Evolutionary conservation across 2,888 invertebrate species (phyloP).

Genomic region (Laspeyria flexula): DNA sequence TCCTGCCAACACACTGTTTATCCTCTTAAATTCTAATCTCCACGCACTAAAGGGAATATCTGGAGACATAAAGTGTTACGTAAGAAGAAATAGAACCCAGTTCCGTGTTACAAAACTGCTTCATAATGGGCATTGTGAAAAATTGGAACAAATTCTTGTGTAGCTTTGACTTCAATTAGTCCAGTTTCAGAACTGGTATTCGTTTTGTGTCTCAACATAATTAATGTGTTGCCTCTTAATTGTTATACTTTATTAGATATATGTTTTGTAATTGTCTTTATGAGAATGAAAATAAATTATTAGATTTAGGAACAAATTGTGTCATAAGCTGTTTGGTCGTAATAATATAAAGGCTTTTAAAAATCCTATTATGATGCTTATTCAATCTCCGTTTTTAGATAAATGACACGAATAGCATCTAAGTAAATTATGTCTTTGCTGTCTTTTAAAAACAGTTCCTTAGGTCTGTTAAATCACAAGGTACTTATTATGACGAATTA

Average conservation of each 20-base stretch:
- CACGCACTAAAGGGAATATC: constrained; percentile 22
- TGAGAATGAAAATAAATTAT: too few species aligned
- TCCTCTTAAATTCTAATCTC: constrained; percentile 28
- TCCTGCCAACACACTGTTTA: constrained; percentile 25
- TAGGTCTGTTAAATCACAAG: too few species aligned
- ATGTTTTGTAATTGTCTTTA: neutral
- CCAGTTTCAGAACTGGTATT: constrained; percentile 10
- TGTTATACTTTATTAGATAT: neutral
- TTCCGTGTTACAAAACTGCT: constrained; percentile 25
- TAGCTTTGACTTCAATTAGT: constrained; percentile 7
- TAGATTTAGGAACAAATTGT: too few species aligned
- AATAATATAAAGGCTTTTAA: too few species aligned
- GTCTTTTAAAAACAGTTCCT: too few species aligned
- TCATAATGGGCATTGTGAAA: constrained; percentile 26
- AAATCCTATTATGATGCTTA: too few species aligned
- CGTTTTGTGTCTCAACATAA: constrained; percentile 3
- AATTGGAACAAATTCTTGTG: constrained; percentile 13
- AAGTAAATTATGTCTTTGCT: too few species aligned
- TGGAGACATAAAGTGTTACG: constrained; percentile 24
- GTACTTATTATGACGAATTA: too few species aligned
- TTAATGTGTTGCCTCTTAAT: neutral
- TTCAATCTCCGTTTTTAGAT: too few species aligned
- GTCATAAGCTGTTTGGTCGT: too few species aligned
- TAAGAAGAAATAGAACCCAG: constrained; percentile 9
- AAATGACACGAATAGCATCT: too few species aligned